Evolutionary conservation across 2,888 invertebrate species (phyloP).

Genomic region (Hypsopygia costalis): DNA sequence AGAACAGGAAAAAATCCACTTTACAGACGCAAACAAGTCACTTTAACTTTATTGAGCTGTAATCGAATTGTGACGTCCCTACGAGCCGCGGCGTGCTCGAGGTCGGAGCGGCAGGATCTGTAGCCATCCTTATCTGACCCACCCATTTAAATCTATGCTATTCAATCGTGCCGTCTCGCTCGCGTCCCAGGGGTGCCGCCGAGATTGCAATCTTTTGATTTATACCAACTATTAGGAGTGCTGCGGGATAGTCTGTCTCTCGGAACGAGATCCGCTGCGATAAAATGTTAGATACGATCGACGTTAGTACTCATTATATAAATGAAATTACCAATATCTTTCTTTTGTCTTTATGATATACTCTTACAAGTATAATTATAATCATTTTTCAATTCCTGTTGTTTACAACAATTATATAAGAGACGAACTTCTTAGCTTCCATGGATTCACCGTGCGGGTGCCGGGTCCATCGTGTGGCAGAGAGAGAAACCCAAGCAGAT

Average conservation of each 20-base stretch:
- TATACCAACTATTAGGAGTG: conserved; percentile 80
- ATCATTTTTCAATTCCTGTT: too few relatives aligned
- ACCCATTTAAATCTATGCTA: conserved; percentile 79
- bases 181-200: conserved; percentile 77
- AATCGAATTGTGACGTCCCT: conserved; percentile 81
- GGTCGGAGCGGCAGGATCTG: conserved; percentile 63
- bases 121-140: conserved; percentile 77
- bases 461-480: too few relatives aligned
- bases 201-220: conserved; percentile 81
- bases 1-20: conserved; percentile 75
- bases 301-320: conserved; percentile 71
- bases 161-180: conserved; percentile 80
- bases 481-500: too few relatives aligned
- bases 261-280: conserved; percentile 61
- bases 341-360: conserved; percentile 18
- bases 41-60: conserved; percentile 81
- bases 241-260: conserved; percentile 72
- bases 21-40: conserved; percentile 80
- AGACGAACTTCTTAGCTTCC: too few relatives aligned
- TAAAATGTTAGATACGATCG: conserved; percentile 66
- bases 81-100: conserved; percentile 48
- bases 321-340: conserved; percentile 59
- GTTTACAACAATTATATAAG: too few relatives aligned
- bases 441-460: too few relatives aligned
- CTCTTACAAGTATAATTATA: conserved; percentile 16